Base-by-base conservation (phyloP, 2,888 invertebrate genomes). In the Heliothis peltigera region DNA sequence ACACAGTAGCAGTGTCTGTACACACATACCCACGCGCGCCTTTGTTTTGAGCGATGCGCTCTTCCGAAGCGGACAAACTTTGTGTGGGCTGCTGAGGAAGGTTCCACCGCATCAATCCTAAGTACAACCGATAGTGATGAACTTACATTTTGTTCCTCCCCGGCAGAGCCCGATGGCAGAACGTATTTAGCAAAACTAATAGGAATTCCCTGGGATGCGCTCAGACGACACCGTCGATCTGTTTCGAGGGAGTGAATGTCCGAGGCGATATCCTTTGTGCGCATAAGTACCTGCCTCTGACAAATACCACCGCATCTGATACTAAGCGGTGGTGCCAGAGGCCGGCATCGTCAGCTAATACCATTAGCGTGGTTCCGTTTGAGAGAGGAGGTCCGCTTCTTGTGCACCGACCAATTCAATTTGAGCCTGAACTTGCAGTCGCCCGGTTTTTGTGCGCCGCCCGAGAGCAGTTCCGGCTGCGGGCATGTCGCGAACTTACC, bases 361-460 rank as follows among this genome's bases (percentile, higher is more conserved):
- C 21, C 61, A 67, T 69, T 61, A 69, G 43, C 35, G 52, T 15
- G 49, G 28, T 21, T 48, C 19, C 47, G 28, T 28, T 28, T 51
- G 43, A 28, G 22, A 21, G 60, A 56, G 4, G 61, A 66, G 47
- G 61, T 57, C 47, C 60, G 58, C 48, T 74, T 67, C 59, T 70
- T 63, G 67, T 42, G 63, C 44, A 18, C 21, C 25, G 28, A 62
- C 59, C 59, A 73, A 73, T 75, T 66, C 65, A 64, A 75, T 75
- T 67, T 74, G 32, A 59, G 49, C 53, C 47, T 32, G 19, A 57
- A 74, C 52, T 59, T 70, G 49, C 19, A 53, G 57, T 61, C 35
- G 47, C 32, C 44, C 54, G 25, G 60, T 61, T 73, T 67, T 57
- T 58, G 52, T 46, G 28, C 28, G 10, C 8, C 28, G 28, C 22